Evolutionary conservation across 2,113 vertebrate genomes (phyloP).

Genomic region (Podiceps cristatus): DNA sequence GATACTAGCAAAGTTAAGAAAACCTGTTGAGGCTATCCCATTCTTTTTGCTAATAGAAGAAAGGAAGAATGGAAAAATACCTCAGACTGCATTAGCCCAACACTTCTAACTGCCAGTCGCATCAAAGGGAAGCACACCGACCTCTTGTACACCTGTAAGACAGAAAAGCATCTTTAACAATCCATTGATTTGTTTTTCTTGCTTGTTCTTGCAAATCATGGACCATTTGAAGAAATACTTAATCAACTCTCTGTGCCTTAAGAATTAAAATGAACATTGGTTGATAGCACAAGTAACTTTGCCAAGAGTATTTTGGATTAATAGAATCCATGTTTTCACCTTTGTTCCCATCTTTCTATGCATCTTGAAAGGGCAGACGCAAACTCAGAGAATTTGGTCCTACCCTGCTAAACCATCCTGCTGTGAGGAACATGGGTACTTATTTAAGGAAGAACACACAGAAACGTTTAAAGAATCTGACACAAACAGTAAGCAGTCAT

Average conservation of each 20-base stretch:
- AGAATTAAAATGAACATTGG: not conserved
- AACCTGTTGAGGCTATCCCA: not conserved
- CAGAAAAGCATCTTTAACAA: not conserved
- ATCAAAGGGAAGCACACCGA: not conserved
- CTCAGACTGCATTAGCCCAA: not conserved
- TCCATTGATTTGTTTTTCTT: not conserved
- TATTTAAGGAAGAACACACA: not conserved
- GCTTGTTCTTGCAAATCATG: not conserved
- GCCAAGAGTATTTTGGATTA: not conserved
- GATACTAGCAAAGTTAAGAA: not conserved
- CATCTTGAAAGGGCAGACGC: not conserved
- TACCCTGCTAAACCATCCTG: not conserved
- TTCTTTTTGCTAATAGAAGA: not conserved
- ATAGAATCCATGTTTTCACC: not conserved
- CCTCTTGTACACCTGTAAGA: not conserved
- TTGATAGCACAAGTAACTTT: not conserved
- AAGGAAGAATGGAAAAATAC: not conserved
- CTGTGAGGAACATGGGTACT: not conserved
- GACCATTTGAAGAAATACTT: not conserved
- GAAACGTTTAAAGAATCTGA: not conserved
- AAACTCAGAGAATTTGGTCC: not conserved
- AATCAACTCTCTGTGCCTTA: not conserved
- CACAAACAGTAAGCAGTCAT: not conserved
- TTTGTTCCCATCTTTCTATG: not conserved
- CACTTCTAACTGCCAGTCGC: not conserved